These are phyloP conservation scores for Conus betulinus DNA, from an alignment of 1,140 invertebrate genomes.

Conservation along the genomic window DNA sequence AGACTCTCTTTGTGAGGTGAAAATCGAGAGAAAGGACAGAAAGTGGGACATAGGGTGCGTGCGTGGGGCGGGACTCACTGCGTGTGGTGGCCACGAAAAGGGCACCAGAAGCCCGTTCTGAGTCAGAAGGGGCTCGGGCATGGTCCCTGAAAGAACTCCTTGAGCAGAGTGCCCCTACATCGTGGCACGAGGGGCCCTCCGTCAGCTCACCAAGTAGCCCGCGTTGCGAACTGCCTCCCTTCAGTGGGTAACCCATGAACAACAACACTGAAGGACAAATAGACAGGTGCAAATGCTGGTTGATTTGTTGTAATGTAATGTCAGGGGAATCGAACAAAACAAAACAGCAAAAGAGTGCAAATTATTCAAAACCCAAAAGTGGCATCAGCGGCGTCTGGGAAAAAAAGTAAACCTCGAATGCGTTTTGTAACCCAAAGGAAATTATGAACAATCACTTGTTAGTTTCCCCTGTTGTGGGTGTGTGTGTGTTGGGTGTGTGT, in stretches of 20 bases:
- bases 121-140: constrained; percentile 94
- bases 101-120: constrained; percentile 90
- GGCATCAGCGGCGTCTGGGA: no score
- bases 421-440: no score
- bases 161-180: constrained; percentile 93
- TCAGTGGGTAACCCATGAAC: constrained; percentile 80
- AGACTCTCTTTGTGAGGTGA: no score
- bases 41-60: background rate
- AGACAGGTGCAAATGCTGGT: background rate
- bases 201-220: constrained; percentile 86
- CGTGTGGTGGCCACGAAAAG: constrained; percentile 93
- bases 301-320: background rate
- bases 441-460: no score
- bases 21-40: background rate
- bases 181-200: constrained; percentile 89
- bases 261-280: background rate
- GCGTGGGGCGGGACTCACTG: constrained; percentile 81
- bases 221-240: constrained; percentile 94
- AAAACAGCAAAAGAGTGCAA: no score
- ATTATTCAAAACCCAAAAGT: no score
- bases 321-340: background rate
- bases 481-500: no score
- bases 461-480: no score
- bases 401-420: no score
- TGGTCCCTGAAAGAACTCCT: constrained; percentile 94